Evolutionary conservation across 1,140 invertebrate genomes (phyloP), one percentile per base, ranked within the genome.

Genomic region (Agrilus planipennis): DNA sequence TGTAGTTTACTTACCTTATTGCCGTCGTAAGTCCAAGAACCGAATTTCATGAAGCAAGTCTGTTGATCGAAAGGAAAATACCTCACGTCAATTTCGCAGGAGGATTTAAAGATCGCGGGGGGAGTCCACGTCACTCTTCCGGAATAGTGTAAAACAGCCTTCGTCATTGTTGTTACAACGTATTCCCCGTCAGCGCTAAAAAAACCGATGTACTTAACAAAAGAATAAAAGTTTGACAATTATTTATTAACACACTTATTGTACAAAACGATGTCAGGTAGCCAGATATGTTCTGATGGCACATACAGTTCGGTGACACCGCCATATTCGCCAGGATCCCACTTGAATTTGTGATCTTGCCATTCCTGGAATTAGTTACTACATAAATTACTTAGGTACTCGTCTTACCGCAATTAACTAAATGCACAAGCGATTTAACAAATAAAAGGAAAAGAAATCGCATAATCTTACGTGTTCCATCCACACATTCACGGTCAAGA

Each of bases 1-100:
- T n/a, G n/a, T n/a, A n/a, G n/a, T n/a, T n/a, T 20, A 50, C 44
- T 54, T 67, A 92, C 83, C 76, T 91, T 84, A 64, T 86, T 84
- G 30, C 91, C 91, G 57, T 97, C 92, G 61, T 97, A 98, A 2
- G 90, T 94, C 95, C 94, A 99, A 0, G 90, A 95, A 3, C 93
- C 94, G 56, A 94, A 94, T 56, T 92, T 93, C 79, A 94, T 85
- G 63, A 90, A 89, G 63, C 89, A 94, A 0, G 84, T 89, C 62
- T 98, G 94, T 54, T 95, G 84, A 68, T 96, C 93, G 60, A 95
- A 97, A 1, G 92, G 92, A 66, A 98, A 97, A 62, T 93, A 90
- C 31, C 85, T 74, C 1, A 97, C 90, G 61, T 96, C 90, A 41
- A 94, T 92, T 67, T 94, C 89, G 56, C 95, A 99, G 2, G 91